Conservation (phyloP, 2,797 vertebrate species). For the Acestrorhynchus altus region DNA sequence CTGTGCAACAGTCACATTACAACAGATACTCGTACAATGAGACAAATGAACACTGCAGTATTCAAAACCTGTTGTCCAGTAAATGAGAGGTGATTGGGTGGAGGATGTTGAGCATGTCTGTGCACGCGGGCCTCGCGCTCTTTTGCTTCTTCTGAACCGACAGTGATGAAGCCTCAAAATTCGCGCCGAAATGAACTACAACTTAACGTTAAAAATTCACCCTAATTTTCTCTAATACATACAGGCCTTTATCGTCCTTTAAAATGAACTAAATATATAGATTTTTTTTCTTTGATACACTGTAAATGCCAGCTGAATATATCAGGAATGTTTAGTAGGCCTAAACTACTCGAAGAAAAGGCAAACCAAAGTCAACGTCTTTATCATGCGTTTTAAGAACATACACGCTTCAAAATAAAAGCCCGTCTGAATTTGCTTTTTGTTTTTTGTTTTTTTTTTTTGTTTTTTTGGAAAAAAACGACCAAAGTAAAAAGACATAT, state of each 20-base stretch:
- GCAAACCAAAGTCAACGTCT: constrained; percentile 51
- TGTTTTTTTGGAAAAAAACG: constrained; percentile 33
- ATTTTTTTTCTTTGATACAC: constrained; percentile 52
- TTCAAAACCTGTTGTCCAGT: constrained; percentile 69
- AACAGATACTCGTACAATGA: constrained; percentile 82
- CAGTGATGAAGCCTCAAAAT: constrained; percentile 50
- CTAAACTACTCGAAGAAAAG: constrained; percentile 53
- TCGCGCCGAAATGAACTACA: constrained; percentile 49
- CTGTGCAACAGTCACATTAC: constrained; percentile 88
- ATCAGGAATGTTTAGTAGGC: constrained; percentile 61
- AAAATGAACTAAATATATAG: constrained; percentile 55
- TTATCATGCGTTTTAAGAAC: constrained; percentile 63
- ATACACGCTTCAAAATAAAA: constrained; percentile 67
- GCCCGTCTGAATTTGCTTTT: constrained; percentile 51
- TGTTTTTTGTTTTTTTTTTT: constrained; percentile 20
- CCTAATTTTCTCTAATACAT: constrained; percentile 26
- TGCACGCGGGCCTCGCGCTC: not conserved
- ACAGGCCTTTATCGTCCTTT: constrained; percentile 38
- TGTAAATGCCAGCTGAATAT: constrained; percentile 51
- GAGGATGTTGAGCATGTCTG: not conserved
- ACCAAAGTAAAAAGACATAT: constrained; percentile 50
- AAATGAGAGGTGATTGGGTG: constrained; percentile 40
- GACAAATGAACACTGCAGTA: constrained; percentile 81
- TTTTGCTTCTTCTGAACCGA: constrained; percentile 36
- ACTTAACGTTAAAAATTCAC: constrained; percentile 21